These are phyloP conservation scores for Orbicella faveolata DNA, from an alignment of 64 coral and sea anemone species.

Conservation along the genomic window DNA sequence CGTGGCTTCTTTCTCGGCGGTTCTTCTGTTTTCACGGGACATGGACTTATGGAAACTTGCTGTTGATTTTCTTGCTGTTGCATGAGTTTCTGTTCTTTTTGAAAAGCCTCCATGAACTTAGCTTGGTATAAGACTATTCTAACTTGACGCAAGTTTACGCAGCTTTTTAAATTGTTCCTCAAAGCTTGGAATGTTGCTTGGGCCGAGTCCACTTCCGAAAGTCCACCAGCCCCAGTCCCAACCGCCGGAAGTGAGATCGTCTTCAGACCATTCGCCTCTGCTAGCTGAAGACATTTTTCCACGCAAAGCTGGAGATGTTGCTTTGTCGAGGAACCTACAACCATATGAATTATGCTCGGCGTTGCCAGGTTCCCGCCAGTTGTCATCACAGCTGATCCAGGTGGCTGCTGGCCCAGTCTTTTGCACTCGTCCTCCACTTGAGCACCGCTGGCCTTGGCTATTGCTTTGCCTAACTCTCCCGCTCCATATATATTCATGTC, in stretches of 20 bases:
- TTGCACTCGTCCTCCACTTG: conserved; percentile 53
- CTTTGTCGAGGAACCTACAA: not conserved
- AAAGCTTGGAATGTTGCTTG: conserved; percentile 31
- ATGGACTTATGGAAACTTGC: not conserved
- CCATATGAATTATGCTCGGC: conserved; percentile 14
- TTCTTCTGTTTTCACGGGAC: not conserved
- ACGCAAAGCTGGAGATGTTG: conserved; percentile 9
- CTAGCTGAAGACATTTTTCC: conserved; percentile 14
- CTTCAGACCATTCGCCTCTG: not conserved
- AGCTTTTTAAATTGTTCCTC: not conserved
- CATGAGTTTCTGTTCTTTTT: not conserved
- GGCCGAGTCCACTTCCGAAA: conserved; percentile 14
- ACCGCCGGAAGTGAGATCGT: conserved; percentile 34
- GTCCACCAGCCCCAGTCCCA: conserved; percentile 24
- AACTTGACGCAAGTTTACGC: not conserved
- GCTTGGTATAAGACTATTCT: conserved; percentile 37
- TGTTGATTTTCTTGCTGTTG: not conserved
- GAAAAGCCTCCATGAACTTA: not conserved
- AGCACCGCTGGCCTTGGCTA: conserved; percentile 30
- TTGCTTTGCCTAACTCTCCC: conserved; percentile 53
- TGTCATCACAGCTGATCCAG: conserved; percentile 2
- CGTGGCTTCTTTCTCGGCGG: not conserved
- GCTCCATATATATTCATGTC: conserved; percentile 59
- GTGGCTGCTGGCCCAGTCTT: conserved; percentile 17
- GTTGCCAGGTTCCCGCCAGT: not conserved